Percentiles rank a stretch among this genome's conserved stretches.
These are phyloP conservation scores for Electrona antarctica DNA, from an alignment of 2,113 vertebrate species.

Conservation along the genomic window DNA sequence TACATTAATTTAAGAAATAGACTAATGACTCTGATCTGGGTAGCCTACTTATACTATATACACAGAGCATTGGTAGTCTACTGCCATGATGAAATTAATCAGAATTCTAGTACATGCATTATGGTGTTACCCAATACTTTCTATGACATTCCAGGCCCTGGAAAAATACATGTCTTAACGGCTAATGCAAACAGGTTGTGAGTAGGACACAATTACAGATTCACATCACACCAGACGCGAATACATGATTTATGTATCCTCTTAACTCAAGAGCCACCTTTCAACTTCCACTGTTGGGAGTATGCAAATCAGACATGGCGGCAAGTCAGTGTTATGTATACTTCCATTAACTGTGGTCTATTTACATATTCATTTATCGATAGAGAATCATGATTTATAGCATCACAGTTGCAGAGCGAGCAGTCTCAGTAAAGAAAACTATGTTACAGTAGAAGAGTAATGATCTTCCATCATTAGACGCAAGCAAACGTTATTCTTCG, in stretches of 20 bases:
- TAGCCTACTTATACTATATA: slow-evolving; percentile 34
- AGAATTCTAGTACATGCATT: slow-evolving; percentile 26
- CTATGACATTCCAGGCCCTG: slow-evolving; percentile 31
- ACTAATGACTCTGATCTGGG: slow-evolving; percentile 55
- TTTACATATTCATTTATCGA: slow-evolving; percentile 46
- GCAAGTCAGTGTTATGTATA: slow-evolving; percentile 35
- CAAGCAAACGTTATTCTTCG: background rate
- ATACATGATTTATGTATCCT: slow-evolving; percentile 65
- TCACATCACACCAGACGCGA: slow-evolving; percentile 50
- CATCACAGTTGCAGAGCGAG: slow-evolving; percentile 15
- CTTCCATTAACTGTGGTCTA: slow-evolving; percentile 54
- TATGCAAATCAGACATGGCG: slow-evolving; percentile 61
- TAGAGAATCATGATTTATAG: slow-evolving; percentile 38
- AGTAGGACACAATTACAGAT: slow-evolving; percentile 47
- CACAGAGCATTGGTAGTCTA: slow-evolving; percentile 28
- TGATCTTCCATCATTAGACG: background rate
- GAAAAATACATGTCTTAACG: slow-evolving; percentile 9
- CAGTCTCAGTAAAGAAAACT: background rate
- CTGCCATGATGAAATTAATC: slow-evolving; percentile 55
- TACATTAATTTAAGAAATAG: slow-evolving; percentile 54
- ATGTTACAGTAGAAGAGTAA: background rate
- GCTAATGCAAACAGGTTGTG: slow-evolving; percentile 51
- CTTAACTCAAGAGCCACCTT: slow-evolving; percentile 64
- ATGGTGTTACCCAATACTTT: slow-evolving; percentile 35
- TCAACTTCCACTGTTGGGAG: slow-evolving; percentile 47